These are phyloP conservation scores for Paralinhomoeus sp. DNA, from an alignment of 2,888 invertebrate genomes.

Conservation along the genomic window DNA sequence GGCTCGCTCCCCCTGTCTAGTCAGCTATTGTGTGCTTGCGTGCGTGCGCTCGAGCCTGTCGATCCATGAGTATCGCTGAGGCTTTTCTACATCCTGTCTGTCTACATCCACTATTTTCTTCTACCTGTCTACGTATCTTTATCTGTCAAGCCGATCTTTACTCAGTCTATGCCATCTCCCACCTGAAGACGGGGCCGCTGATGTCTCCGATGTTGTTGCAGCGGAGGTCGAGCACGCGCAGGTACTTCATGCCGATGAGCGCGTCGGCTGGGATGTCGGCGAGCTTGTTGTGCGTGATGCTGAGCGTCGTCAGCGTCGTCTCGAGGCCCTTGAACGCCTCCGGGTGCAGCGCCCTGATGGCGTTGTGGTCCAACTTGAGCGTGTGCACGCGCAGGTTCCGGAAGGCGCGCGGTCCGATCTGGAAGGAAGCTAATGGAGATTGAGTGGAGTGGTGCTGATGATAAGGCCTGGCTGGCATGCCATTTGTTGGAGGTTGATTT, in stretches of 20 bases:
- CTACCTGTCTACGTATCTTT: no score
- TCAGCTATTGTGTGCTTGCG: no score
- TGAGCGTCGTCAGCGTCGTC: slow-evolving; percentile 50
- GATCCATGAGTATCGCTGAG: no score
- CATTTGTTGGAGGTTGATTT: no score
- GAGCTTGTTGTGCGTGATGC: slow-evolving; percentile 42
- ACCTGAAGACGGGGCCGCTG: slow-evolving; percentile 12
- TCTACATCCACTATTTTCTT: no score
- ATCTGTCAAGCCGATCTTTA: no score
- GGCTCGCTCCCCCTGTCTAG: no score
- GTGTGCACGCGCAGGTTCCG: slow-evolving; percentile 28
- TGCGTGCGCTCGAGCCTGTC: no score
- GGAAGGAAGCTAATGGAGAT: no score
- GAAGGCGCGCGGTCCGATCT: slow-evolving; percentile 40
- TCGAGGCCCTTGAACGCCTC: slow-evolving; percentile 45
- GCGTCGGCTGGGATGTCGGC: slow-evolving; percentile 51
- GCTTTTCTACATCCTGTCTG: no score
- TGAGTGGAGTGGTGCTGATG: no score
- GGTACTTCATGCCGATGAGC: slow-evolving; percentile 25
- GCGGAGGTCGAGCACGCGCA: slow-evolving; percentile 18
- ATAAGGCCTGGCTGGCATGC: no score
- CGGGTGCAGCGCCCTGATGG: slow-evolving; percentile 18
- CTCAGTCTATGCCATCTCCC: slow-evolving; percentile 27
- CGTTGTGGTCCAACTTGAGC: slow-evolving; percentile 24
- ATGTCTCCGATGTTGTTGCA: slow-evolving; percentile 29